Evolutionary conservation across 1,140 invertebrate genomes (phyloP).

Genomic region (Andricus grossulariae): DNA sequence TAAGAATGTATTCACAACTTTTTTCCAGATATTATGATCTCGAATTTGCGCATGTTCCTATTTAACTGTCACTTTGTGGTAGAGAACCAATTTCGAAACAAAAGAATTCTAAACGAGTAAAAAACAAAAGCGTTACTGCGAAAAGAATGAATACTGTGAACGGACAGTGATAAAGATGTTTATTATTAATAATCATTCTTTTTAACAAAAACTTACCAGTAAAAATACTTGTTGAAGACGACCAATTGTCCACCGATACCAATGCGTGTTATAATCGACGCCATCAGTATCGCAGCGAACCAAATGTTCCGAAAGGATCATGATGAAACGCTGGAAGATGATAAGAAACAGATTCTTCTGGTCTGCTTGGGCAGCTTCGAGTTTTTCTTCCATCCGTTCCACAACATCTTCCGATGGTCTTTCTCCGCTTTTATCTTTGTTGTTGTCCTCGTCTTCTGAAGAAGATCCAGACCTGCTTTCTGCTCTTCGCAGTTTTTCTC

Average conservation of each 20-base stretch:
- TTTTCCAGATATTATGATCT: too few species aligned
- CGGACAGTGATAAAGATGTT: too few species aligned
- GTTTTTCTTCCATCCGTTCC: conserved; percentile 95
- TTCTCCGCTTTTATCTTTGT: conserved; percentile 82
- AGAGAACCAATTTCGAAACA: conserved; percentile 15
- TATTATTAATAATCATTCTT: too few species aligned
- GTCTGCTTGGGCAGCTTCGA: conserved; percentile 95
- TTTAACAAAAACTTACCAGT: conserved; percentile 80
- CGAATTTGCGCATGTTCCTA: too few species aligned
- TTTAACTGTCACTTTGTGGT: too few species aligned
- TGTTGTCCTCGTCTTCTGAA: conserved; percentile 83
- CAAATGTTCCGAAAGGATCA: conserved; percentile 97
- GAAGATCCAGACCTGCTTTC: conserved; percentile 87
- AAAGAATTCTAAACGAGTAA: neutral
- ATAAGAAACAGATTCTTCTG: conserved; percentile 98
- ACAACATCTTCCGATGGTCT: conserved; percentile 91
- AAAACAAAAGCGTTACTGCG: too few species aligned
- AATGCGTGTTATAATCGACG: conserved; percentile 94
- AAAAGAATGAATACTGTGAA: too few species aligned
- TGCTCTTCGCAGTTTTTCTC: conserved; percentile 87
- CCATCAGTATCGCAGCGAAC: conserved; percentile 95
- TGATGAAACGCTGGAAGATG: conserved; percentile 98
- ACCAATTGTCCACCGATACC: conserved; percentile 98
- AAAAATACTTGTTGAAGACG: conserved; percentile 96
- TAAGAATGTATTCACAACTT: too few species aligned